Conservation (phyloP, 1,140 invertebrate species). For the Hormaphis cornu region DNA sequence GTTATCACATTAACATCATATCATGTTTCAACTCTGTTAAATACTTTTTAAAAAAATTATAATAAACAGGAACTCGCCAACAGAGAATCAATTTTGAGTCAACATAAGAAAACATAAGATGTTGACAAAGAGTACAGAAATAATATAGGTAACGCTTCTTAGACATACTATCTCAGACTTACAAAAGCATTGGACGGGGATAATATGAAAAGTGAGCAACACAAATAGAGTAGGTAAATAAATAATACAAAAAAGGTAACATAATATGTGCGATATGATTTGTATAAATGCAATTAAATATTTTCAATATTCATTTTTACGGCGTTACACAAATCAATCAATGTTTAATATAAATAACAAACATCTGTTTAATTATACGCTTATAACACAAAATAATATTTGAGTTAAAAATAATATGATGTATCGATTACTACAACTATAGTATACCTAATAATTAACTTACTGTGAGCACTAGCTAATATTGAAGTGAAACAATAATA, state of each 20-base stretch:
- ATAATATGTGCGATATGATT: constrained; percentile 20
- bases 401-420: background rate
- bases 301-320: background rate
- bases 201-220: background rate
- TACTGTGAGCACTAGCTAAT: background rate
- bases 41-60: background rate
- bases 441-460: background rate
- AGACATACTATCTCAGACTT: constrained; percentile 8
- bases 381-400: background rate
- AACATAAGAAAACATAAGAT: background rate
- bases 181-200: constrained; percentile 5
- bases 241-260: constrained; percentile 8
- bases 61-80: constrained; percentile 11
- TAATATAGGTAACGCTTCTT: background rate
- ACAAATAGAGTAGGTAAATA: background rate
- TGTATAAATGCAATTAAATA: constrained; percentile 8
- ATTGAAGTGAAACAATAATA: background rate
- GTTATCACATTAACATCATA: constrained; percentile 21
- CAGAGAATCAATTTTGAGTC: background rate
- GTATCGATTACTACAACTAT: background rate
- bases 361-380: background rate
- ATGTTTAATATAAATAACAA: too few relatives aligned
- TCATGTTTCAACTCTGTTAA: background rate
- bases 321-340: background rate
- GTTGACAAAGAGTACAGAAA: background rate